Conservation (phyloP, 2,888 invertebrate species). For the Fragum whitleyi region DNA sequence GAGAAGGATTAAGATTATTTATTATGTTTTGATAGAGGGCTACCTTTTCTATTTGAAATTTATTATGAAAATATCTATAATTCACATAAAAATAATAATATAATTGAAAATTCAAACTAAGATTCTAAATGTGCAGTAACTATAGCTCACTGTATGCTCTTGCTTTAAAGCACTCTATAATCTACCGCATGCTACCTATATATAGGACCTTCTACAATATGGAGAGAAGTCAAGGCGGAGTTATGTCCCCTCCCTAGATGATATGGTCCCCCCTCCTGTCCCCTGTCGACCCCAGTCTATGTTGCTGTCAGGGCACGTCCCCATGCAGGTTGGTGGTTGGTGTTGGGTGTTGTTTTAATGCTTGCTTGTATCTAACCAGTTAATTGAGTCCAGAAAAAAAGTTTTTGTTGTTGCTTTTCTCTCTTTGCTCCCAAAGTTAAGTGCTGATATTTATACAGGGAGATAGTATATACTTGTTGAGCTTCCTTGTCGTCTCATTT, state of each 20-base stretch:
- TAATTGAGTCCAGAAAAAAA: neutral
- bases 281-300: conserved; percentile 55
- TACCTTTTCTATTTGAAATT: no score
- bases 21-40: no score
- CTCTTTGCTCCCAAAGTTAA: no score
- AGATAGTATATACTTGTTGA: no score
- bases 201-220: conserved; percentile 6
- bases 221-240: conserved; percentile 42
- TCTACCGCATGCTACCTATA: neutral
- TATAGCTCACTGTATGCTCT: neutral
- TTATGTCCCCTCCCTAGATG: conserved; percentile 54
- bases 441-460: no score
- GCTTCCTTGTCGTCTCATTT: no score
- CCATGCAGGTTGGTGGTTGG: conserved; percentile 48
- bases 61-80: no score
- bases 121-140: no score
- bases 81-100: no score
- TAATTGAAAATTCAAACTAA: no score
- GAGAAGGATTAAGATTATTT: no score
- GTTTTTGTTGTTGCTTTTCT: neutral
- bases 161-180: conserved; percentile 4
- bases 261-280: conserved; percentile 51
- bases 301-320: conserved; percentile 40
- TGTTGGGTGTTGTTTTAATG: conserved; percentile 12
- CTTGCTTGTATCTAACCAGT: neutral